phyloP scores from a whole-genome alignment of 2,797 vertebrate species.

The Gallinago stenura region DNA sequence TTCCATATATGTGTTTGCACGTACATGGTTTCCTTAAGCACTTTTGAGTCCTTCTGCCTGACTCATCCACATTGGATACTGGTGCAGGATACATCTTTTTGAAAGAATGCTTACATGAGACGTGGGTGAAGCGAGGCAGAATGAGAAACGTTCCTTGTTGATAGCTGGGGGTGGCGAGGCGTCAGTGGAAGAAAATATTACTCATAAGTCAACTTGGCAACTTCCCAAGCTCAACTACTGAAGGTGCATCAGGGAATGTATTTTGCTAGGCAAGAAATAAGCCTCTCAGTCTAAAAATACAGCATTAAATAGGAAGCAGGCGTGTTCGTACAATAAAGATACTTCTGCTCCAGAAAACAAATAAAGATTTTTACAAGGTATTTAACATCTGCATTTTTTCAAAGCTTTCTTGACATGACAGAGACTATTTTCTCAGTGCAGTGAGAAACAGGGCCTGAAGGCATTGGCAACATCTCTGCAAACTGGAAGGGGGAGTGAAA shows the following conservation, averaged over 20 bases:
- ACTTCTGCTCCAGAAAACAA: neutral
- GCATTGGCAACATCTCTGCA: neutral
- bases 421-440: neutral
- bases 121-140: conserved; percentile 6
- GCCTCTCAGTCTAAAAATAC: conserved; percentile 5
- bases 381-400: neutral
- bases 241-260: neutral
- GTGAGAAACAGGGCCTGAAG: conserved; percentile 4
- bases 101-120: conserved; percentile 31
- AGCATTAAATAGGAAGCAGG: neutral
- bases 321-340: neutral
- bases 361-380: neutral
- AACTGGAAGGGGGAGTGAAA: neutral
- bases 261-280: conserved; percentile 38
- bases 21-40: neutral
- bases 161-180: conserved; percentile 40
- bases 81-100: conserved; percentile 20
- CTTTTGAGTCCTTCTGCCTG: neutral
- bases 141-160: neutral
- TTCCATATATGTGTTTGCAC: neutral
- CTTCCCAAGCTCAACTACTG: conserved; percentile 5
- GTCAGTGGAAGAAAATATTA: conserved; percentile 65
- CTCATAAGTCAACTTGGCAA: conserved; percentile 54
- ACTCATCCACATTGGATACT: conserved; percentile 25
- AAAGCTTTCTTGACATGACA: neutral